Evolutionary conservation across 2,888 invertebrate genomes (phyloP).

Genomic region (Epistrophella euchroma): DNA sequence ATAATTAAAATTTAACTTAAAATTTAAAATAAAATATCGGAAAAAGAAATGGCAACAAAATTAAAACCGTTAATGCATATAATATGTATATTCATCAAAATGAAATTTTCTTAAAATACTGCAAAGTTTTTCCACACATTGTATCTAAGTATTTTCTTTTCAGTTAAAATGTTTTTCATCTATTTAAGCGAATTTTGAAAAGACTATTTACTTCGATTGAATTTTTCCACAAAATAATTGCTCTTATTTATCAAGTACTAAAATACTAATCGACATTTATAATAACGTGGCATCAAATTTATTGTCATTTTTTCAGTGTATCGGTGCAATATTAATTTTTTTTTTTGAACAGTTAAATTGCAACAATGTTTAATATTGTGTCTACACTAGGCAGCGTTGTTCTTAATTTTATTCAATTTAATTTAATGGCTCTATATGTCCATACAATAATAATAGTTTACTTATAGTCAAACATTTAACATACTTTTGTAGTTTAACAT

Average conservation of each 20-base stretch:
- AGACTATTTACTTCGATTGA: constrained; percentile 36
- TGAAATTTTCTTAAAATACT: constrained; percentile 30
- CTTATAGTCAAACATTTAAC: constrained; percentile 27
- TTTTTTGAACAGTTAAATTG: neutral
- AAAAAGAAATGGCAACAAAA: constrained; percentile 10
- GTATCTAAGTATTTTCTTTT: constrained; percentile 1
- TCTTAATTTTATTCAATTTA: neutral
- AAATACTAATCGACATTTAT: constrained; percentile 61
- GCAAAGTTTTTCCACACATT: neutral
- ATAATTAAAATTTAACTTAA: constrained; percentile 22
- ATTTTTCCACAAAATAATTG: constrained; percentile 48
- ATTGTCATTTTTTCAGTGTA: constrained; percentile 60
- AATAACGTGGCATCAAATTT: constrained; percentile 50
- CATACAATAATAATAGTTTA: constrained; percentile 2
- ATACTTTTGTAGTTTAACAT: constrained; percentile 27
- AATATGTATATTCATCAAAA: constrained; percentile 14
- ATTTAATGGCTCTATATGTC: neutral
- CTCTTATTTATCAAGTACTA: constrained; percentile 41
- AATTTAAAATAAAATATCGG: neutral
- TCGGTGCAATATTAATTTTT: neutral
- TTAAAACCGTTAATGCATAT: constrained; percentile 5
- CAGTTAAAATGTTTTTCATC: neutral
- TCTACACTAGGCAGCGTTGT: constrained; percentile 45
- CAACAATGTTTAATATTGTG: constrained; percentile 10
- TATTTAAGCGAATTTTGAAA: constrained; percentile 22